Evolutionary conservation across 2,797 vertebrate species (phyloP), one percentile per base, ranked within the genome.

Genomic region (Coreius guichenoti): DNA sequence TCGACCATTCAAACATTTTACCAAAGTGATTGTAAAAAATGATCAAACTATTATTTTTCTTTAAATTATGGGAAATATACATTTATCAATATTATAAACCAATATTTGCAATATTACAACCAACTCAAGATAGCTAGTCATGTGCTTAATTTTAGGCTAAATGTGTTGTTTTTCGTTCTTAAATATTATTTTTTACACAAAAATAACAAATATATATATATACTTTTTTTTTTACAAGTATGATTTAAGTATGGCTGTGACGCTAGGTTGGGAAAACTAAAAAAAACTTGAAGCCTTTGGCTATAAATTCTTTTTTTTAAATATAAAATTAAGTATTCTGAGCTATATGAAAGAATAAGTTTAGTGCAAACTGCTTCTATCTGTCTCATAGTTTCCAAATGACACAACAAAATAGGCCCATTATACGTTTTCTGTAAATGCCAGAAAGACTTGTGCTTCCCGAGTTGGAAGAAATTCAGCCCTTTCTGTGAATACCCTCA

Each of bases 401-500:
- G 12, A 68, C 54, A 36, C 29, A 8, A 76, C 39, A 14, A 74
- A 61, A 79, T 56, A 67, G 9, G 26, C 21, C 8, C 14, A 58
- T 17, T 14, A 67, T 67, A 68, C 1, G 33, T 68, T 67, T 29
- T 70, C 47, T 74, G 31, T 39, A 49, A 54, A 81, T 83, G 84
- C 51, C 61, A 80, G n/a, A 80, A 51, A 51, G 69, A 49, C 63
- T 58, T 36, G 17, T 33, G 39, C 63, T 80, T 80, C 51, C 72
- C 54, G 17, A 74, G 67, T 8, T 80, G 74, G 51, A 75, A 70
- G 67, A 68, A 74, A 63, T 47, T 70, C 21, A 26, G 1, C 11
- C 58, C 36, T 85, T 81, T 81, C 33, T 72, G 72, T 49, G n/a
- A 63, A 16, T 65, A 45, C 19, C 61, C 45, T 61, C 51, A 70